Conservation (phyloP, 1,140 invertebrate species). For the Aphis gossypii region DNA sequence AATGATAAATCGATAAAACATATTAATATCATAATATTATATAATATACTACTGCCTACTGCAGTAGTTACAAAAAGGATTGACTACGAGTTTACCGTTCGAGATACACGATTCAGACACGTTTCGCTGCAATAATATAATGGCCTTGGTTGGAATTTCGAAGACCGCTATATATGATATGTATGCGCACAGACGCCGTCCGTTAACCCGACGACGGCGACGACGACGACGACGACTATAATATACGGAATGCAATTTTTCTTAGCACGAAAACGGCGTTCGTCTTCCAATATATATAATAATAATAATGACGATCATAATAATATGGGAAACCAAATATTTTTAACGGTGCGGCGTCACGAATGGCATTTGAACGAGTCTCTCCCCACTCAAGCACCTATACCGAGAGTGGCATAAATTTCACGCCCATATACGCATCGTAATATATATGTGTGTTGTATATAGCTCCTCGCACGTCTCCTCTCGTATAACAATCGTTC, state of each 20-base stretch:
- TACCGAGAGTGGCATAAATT: not conserved
- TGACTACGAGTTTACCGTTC: conserved; percentile 10
- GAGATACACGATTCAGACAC: not conserved
- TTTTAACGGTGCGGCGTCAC: conserved; percentile 39
- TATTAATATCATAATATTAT: not conserved
- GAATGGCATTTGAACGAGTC: conserved; percentile 32
- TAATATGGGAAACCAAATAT: conserved; percentile 38
- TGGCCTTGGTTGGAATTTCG: conserved; percentile 39
- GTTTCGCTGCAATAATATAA: conserved; percentile 11
- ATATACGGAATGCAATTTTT: conserved; percentile 33
- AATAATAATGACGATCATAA: conserved; percentile 1
- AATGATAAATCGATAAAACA: not conserved
- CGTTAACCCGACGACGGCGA: conserved; percentile 18
- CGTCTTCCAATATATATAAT: not conserved
- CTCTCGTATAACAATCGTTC: not conserved
- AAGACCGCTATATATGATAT: not conserved
- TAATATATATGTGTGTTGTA: not conserved
- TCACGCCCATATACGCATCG: not conserved
- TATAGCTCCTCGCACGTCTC: not conserved
- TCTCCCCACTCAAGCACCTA: not conserved
- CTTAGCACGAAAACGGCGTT: not conserved
- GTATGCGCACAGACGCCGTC: not conserved
- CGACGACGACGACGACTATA: not conserved
- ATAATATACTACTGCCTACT: not conserved
- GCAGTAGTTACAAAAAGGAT: not conserved